Evolutionary conservation across 92 coral and sea anemone genomes (phyloP).

Genomic region (Isaurus tuberculatus): DNA sequence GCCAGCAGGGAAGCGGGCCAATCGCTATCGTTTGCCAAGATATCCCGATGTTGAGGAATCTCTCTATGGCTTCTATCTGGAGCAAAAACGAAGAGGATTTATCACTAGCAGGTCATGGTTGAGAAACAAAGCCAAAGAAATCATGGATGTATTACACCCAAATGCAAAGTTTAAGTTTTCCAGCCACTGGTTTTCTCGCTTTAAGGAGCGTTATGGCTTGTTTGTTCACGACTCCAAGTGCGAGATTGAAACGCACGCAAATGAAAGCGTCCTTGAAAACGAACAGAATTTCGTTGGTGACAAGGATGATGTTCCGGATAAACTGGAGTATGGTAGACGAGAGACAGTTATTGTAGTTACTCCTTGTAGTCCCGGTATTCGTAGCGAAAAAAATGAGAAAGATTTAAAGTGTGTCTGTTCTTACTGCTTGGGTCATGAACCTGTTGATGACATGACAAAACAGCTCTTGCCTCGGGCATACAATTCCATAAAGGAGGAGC

Average conservation of each 20-base stretch:
- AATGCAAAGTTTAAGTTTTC: constrained; percentile 45
- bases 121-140: constrained; percentile 45
- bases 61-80: constrained; percentile 12
- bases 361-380: constrained; percentile 9
- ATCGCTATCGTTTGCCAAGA: constrained; percentile 38
- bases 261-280: neutral
- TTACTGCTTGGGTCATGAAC: constrained; percentile 30
- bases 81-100: constrained; percentile 8
- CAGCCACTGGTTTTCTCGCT: constrained; percentile 42
- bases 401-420: constrained; percentile 32
- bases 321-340: neutral
- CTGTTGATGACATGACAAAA: constrained; percentile 19
- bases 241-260: neutral
- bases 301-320: neutral
- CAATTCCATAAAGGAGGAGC: neutral
- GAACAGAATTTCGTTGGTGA: neutral
- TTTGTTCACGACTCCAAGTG: constrained; percentile 12
- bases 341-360: constrained; percentile 22
- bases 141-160: constrained; percentile 31
- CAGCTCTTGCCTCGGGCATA: neutral
- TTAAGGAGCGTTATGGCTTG: constrained; percentile 43
- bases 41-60: constrained; percentile 42
- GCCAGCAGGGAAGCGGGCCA: constrained; percentile 40
- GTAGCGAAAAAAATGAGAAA: constrained; percentile 2
- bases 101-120: constrained; percentile 28